Evolutionary conservation across 2,113 vertebrate species (phyloP), one percentile per base, ranked within the genome.

Genomic region (Takifugu flavidus): DNA sequence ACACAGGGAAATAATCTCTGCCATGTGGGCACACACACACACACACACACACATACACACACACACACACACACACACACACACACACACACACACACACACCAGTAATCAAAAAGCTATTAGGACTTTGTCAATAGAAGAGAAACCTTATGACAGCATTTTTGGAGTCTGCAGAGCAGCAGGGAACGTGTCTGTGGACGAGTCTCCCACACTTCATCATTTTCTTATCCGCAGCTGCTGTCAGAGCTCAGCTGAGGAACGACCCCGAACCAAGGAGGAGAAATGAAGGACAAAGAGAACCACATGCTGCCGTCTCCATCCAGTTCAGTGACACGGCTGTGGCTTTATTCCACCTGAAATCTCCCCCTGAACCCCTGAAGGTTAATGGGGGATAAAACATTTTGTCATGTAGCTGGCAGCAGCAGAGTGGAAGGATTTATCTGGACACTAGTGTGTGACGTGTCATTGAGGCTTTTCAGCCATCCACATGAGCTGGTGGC

Each of bases 321-420:
- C 67, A 79, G 68, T 50, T 62, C 52, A 26, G 65, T 43, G 62
- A 64, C 75, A 84, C 68, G 77, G 60, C 65, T 78, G 56, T 59
- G 59, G 53, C 74, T 77, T 77, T 79, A 77, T 77, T 75, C 72
- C 67, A 62, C 59, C 74, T 75, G 49, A 80, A 82, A 83, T 77
- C 71, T 78, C 72, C 75, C 71, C 69, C 71, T 74, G 73, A 80
- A 66, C 68, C 70, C 74, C 62, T 74, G 79, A 85, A 88, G 83
- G 88, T 87, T 88, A 88, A 87, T 85, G 86, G 82, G 67, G 83
- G 78, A 87, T 86, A 83, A 83, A 88, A 67, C 72, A 72, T 85
- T 86, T 87, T 86, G 83, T 87, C 77, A 86, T 82, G 78, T 77
- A 88, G 75, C 78, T 74, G 56, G 57, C 60, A 55, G 82, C 65